A percentile compares a stretch with the other conserved stretches of the same genome.
Conservation (phyloP, 2,797 vertebrate species). For the Dermochelys coriacea region DNA sequence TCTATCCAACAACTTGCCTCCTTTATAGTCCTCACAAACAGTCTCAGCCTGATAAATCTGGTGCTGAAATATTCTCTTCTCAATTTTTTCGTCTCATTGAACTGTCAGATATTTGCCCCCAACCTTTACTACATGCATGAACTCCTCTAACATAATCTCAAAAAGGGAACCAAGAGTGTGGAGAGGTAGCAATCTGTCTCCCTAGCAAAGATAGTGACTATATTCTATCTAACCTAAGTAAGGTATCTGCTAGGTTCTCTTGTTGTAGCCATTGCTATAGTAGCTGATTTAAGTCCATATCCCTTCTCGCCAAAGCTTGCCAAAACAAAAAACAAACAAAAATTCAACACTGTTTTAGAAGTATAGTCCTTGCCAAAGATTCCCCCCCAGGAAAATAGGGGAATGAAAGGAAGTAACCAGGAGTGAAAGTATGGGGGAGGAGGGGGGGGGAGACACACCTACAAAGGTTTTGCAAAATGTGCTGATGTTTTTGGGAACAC, state of each 20-base stretch:
- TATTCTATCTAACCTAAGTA: not conserved
- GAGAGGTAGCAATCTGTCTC: not conserved
- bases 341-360: not conserved
- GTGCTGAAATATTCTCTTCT: not conserved
- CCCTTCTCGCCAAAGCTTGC: not conserved
- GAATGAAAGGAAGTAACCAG: slow-evolving; percentile 27
- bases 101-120: not conserved
- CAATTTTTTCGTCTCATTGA: not conserved
- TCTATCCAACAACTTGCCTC: slow-evolving; percentile 21
- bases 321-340: slow-evolving; percentile 46
- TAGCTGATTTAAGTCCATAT: slow-evolving; percentile 26
- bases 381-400: not conserved
- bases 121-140: not conserved
- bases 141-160: not conserved
- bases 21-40: not conserved
- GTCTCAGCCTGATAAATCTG: slow-evolving; percentile 13
- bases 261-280: not conserved
- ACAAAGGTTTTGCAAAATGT: not conserved
- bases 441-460: not conserved
- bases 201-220: not conserved
- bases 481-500: not conserved
- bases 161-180: not conserved
- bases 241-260: not conserved
- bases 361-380: not conserved
- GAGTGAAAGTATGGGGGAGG: too few species aligned